Evolutionary conservation across 2,888 invertebrate genomes (phyloP).

Genomic region (Timandra comae): DNA sequence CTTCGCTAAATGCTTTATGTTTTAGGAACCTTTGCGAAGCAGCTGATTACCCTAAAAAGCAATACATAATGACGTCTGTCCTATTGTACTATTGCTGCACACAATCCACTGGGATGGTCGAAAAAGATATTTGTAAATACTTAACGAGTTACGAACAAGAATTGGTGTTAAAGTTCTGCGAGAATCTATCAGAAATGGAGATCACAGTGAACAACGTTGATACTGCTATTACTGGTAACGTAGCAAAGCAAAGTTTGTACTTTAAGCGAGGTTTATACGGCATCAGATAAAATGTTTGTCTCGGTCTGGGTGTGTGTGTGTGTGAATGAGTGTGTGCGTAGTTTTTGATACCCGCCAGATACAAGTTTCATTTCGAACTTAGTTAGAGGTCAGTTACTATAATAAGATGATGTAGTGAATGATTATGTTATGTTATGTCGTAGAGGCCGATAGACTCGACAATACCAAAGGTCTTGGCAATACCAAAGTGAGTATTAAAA

Average conservation of each 20-base stretch:
- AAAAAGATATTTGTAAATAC: slow-evolving; percentile 38
- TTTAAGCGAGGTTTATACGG: slow-evolving; percentile 2
- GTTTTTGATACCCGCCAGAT: slow-evolving; percentile 11
- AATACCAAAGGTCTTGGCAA: too few species aligned
- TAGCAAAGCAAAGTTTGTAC: slow-evolving; percentile 7
- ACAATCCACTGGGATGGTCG: slow-evolving; percentile 36
- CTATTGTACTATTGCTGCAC: slow-evolving; percentile 49
- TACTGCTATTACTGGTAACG: slow-evolving; percentile 37
- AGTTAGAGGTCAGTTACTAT: too few species aligned
- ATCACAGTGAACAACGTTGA: slow-evolving; percentile 45
- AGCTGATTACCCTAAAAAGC: slow-evolving; percentile 22
- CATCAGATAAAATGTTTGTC: too few species aligned
- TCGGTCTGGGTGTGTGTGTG: too few species aligned
- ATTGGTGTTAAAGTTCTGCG: slow-evolving; percentile 47
- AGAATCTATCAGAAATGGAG: slow-evolving; percentile 42
- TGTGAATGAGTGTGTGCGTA: too few species aligned
- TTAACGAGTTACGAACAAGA: slow-evolving; percentile 37
- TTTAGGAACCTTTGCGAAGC: too few species aligned
- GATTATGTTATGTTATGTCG: too few species aligned
- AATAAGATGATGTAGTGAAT: too few species aligned
- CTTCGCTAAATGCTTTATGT: too few species aligned
- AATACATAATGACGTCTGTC: slow-evolving; percentile 40
- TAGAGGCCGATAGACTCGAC: too few species aligned
- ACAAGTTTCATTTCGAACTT: too few species aligned
- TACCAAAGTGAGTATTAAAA: too few species aligned